phyloP scores from a whole-genome alignment of 2,888 invertebrate species.

The Drosophila borealis region DNA sequence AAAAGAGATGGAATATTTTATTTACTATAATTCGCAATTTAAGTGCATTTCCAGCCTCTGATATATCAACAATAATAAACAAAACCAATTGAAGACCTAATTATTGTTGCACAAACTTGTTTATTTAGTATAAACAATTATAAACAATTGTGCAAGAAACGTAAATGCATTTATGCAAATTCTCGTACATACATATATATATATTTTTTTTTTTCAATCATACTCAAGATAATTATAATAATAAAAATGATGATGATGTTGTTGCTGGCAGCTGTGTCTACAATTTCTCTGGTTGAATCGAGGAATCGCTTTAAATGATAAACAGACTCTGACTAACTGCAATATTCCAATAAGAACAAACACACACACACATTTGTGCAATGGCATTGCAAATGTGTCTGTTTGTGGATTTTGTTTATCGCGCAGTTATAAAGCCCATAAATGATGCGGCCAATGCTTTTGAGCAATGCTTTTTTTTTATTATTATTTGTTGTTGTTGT shows the following conservation, averaged over 20 bases:
- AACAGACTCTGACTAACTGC: slow-evolving; percentile 51
- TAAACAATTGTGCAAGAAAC: too few relatives aligned
- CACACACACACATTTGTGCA: slow-evolving; percentile 2
- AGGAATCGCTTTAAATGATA: slow-evolving; percentile 27
- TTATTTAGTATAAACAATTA: not conserved
- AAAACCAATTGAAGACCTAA: not conserved
- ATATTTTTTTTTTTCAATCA: not conserved
- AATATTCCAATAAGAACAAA: slow-evolving; percentile 27
- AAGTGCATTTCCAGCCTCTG: too few relatives aligned
- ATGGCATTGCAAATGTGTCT: slow-evolving; percentile 21
- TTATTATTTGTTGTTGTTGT: slow-evolving; percentile 18
- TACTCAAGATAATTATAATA: not conserved
- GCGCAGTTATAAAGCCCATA: slow-evolving; percentile 50
- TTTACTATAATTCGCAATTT: too few relatives aligned
- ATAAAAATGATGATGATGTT: not conserved
- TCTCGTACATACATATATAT: too few relatives aligned
- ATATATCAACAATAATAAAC: too few relatives aligned
- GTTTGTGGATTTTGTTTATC: slow-evolving; percentile 63
- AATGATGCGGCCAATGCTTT: slow-evolving; percentile 53
- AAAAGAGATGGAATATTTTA: too few relatives aligned
- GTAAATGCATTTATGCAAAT: not conserved
- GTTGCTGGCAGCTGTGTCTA: slow-evolving; percentile 21
- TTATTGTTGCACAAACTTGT: not conserved
- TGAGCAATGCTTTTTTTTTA: slow-evolving; percentile 33
- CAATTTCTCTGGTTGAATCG: slow-evolving; percentile 19